These are phyloP conservation scores for Grantiella picta DNA, from an alignment of 2,113 vertebrate species.

Conservation along the genomic window DNA sequence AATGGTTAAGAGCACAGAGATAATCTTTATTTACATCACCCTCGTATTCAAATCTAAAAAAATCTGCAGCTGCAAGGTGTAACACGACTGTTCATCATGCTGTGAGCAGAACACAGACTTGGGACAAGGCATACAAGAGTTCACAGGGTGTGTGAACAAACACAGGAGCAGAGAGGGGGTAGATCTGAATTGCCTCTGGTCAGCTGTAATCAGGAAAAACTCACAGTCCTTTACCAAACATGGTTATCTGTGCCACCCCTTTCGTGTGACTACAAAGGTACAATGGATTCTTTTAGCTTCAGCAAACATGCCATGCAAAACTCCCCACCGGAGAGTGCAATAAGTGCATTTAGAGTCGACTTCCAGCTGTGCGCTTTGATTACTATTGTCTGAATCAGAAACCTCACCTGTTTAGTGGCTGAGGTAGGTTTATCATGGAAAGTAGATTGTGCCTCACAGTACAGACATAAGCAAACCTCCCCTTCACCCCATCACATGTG, in stretches of 20 bases:
- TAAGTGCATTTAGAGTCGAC: neutral
- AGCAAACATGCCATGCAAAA: neutral
- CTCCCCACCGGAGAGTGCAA: neutral
- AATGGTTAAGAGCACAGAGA: neutral
- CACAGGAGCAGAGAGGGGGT: neutral
- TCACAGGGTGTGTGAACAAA: neutral
- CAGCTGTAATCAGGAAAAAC: neutral
- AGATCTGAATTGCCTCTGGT: neutral
- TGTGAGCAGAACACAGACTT: neutral
- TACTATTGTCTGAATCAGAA: neutral
- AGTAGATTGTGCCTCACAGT: neutral
- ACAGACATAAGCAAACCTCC: neutral
- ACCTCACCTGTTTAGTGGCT: neutral
- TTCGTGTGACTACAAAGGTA: neutral
- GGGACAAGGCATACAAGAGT: neutral
- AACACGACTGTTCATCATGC: neutral
- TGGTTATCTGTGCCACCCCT: neutral
- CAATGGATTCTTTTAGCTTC: neutral
- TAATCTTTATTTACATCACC: neutral
- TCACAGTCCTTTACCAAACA: neutral
- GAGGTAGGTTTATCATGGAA: neutral
- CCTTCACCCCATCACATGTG: neutral
- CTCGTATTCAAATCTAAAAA: neutral
- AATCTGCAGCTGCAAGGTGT: neutral
- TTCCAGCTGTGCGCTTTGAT: neutral